phyloP scores from a whole-genome alignment of 92 coral and sea anemone species.

The Siderastrea radians region DNA sequence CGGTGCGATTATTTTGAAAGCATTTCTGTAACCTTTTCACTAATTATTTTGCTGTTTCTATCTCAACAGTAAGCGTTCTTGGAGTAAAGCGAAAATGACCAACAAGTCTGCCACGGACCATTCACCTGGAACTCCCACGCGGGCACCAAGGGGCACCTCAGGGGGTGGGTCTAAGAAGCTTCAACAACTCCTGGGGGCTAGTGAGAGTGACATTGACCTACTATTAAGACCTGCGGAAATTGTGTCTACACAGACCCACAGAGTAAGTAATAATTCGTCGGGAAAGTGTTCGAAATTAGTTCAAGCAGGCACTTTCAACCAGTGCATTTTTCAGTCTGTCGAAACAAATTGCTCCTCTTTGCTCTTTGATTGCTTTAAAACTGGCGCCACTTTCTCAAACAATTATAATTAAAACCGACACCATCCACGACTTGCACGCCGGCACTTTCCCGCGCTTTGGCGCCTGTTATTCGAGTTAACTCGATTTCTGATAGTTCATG shows the following conservation, averaged over 20 bases:
- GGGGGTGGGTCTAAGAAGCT: slow-evolving; percentile 99
- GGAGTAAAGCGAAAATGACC: slow-evolving; percentile 93
- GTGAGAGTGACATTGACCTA: slow-evolving; percentile 97
- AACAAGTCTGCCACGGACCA: slow-evolving; percentile 74
- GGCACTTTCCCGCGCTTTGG: no score
- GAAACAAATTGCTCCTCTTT: no score
- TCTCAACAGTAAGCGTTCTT: slow-evolving; percentile 85
- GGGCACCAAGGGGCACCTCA: slow-evolving; percentile 81
- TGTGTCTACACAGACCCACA: slow-evolving; percentile 79
- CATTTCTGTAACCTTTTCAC: neutral
- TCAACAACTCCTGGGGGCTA: slow-evolving; percentile 97
- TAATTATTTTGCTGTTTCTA: neutral
- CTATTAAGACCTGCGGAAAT: slow-evolving; percentile 90
- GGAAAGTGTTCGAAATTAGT: no score
- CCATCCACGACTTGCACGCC: no score
- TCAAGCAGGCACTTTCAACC: no score
- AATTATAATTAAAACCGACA: no score
- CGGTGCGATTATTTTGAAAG: neutral
- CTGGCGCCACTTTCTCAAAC: no score
- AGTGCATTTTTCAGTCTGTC: no score
- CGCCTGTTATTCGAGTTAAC: no score
- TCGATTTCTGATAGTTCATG: no score
- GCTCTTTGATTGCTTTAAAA: no score
- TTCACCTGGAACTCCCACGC: slow-evolving; percentile 73
- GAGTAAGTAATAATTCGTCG: slow-evolving; percentile 43